Conservation (phyloP, 2,113 vertebrate species). For the Numenius arquata region DNA sequence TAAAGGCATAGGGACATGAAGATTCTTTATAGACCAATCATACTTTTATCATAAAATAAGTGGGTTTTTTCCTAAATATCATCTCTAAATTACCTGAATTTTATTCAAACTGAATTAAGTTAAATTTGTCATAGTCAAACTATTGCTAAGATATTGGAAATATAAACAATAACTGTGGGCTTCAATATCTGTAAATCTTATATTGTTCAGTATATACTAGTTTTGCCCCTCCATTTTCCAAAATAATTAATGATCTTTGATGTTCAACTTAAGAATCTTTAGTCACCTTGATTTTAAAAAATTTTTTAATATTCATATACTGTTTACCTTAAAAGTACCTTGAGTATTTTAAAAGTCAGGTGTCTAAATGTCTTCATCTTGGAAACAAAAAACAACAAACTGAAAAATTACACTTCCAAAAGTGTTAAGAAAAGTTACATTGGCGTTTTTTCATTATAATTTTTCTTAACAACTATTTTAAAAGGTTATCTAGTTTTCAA, state of each 20-base stretch:
- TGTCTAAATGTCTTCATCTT: neutral
- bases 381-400: neutral
- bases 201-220: neutral
- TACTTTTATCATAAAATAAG: neutral
- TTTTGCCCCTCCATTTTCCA: neutral
- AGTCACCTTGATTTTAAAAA: neutral
- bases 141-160: neutral
- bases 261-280: neutral
- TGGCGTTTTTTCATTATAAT: neutral
- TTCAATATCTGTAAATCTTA: neutral
- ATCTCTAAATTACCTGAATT: neutral
- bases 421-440: neutral
- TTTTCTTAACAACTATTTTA: neutral
- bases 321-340: neutral
- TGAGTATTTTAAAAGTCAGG: neutral
- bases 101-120: neutral
- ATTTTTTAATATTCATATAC: neutral
- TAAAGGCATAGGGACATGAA: neutral
- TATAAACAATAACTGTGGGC: neutral
- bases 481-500: neutral
- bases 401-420: neutral
- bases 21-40: neutral
- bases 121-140: neutral
- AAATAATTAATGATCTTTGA: neutral
- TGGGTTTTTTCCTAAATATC: neutral